These are phyloP conservation scores for Halisarca cf. caerulea DNA, from an alignment of 37 sponge, comb jelly and placozoan species.

Conservation along the genomic window DNA sequence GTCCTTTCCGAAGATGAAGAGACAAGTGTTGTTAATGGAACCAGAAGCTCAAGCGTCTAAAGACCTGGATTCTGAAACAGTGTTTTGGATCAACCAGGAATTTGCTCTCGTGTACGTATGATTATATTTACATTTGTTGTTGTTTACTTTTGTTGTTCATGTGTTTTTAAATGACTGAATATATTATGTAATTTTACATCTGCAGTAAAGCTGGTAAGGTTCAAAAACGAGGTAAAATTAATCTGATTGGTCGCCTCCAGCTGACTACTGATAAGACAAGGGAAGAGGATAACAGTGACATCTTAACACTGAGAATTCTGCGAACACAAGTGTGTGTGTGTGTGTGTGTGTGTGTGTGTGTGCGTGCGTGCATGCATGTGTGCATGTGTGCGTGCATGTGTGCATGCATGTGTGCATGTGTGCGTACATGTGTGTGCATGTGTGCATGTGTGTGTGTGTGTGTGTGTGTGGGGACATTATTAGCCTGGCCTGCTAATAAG, in stretches of 20 bases:
- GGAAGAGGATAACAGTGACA: constrained; percentile 90
- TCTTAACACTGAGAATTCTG: constrained; percentile 77
- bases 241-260: constrained; percentile 87
- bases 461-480: too few species aligned
- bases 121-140: not conserved
- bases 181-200: not conserved
- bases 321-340: constrained; percentile 70
- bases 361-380: too few species aligned
- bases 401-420: too few species aligned
- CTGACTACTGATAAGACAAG: constrained; percentile 90
- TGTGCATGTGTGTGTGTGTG: too few species aligned
- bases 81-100: constrained; percentile 83
- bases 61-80: constrained; percentile 59
- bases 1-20: constrained; percentile 81
- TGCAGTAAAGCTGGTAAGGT: constrained; percentile 78
- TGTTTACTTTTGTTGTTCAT: too few species aligned
- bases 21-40: constrained; percentile 73
- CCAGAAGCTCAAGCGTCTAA: constrained; percentile 58
- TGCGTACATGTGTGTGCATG: too few species aligned
- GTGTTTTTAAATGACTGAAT: too few species aligned
- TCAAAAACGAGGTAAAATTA: constrained; percentile 88
- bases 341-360: too few species aligned
- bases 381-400: too few species aligned
- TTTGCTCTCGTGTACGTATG: constrained; percentile 85
- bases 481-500: too few species aligned